phyloP scores from a whole-genome alignment of 2,888 invertebrate genomes.

The Pachydiplax longipennis region DNA sequence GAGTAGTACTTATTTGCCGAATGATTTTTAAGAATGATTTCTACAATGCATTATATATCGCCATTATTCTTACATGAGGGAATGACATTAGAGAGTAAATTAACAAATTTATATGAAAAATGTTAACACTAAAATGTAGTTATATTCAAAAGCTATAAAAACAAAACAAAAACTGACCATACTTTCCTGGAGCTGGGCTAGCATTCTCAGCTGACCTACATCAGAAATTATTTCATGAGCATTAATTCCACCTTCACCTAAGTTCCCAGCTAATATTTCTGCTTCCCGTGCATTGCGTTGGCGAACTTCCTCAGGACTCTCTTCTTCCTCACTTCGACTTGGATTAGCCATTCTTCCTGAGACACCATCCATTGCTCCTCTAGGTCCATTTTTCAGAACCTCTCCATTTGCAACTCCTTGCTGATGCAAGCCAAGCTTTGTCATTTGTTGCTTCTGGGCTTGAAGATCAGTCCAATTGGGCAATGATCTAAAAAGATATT shows the following conservation, averaged over 20 bases:
- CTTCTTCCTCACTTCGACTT: constrained; percentile 66
- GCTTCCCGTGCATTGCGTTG: constrained; percentile 87
- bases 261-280: constrained; percentile 89
- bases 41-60: not conserved
- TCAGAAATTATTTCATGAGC: constrained; percentile 87
- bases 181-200: constrained; percentile 91
- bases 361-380: not conserved
- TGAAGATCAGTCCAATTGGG: constrained; percentile 81
- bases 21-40: too few relatives aligned
- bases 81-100: too few relatives aligned
- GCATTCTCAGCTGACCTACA: constrained; percentile 78
- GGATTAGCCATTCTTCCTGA: not conserved
- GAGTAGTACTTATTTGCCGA: too few relatives aligned
- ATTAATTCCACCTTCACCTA: constrained; percentile 86
- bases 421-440: constrained; percentile 57
- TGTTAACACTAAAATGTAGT: too few relatives aligned
- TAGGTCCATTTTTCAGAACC: not conserved
- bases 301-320: constrained; percentile 80
- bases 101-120: too few relatives aligned
- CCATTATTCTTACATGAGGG: too few relatives aligned
- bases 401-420: constrained; percentile 43
- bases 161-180: constrained; percentile 67
- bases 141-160: constrained; percentile 45
- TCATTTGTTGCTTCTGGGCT: constrained; percentile 60
- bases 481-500: constrained; percentile 65